Evolutionary conservation across 2,113 vertebrate species (phyloP).

Genomic region (Platysternon megacephalum): DNA sequence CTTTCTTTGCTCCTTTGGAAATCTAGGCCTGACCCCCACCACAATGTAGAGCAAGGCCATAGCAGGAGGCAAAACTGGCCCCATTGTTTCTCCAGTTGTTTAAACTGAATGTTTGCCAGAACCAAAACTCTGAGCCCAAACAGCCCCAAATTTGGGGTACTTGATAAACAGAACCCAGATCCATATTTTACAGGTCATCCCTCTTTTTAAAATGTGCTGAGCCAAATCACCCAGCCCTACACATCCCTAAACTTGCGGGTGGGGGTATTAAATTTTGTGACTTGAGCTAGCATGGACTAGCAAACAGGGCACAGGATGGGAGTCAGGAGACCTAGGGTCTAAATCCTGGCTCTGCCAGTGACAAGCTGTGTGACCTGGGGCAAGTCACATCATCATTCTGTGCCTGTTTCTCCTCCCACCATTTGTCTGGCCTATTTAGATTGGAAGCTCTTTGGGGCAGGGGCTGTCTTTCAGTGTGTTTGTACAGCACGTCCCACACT

Average conservation of each 20-base stretch:
- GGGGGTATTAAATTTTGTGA: neutral
- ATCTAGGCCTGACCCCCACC: neutral
- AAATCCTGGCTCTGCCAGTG: neutral
- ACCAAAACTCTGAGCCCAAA: neutral
- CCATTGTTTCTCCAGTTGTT: fast-evolving
- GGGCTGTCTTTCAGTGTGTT: neutral
- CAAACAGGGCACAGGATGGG: neutral
- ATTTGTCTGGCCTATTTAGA: neutral
- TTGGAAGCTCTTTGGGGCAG: neutral
- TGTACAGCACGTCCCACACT: neutral
- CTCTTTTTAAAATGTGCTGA: neutral
- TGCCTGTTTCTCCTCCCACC: neutral
- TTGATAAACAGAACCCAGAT: neutral
- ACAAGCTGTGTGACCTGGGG: neutral
- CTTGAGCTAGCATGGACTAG: neutral
- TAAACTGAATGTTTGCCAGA: neutral
- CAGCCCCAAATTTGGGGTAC: neutral
- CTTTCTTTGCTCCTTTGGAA: fast-evolving
- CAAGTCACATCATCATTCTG: neutral
- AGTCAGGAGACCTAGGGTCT: neutral
- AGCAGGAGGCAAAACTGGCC: fast-evolving
- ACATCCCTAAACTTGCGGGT: neutral
- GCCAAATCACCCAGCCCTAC: neutral
- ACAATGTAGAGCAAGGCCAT: fast-evolving
- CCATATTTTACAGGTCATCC: neutral